phyloP scores from a whole-genome alignment of 2,797 vertebrate genomes.

The Microchirus variegatus region DNA sequence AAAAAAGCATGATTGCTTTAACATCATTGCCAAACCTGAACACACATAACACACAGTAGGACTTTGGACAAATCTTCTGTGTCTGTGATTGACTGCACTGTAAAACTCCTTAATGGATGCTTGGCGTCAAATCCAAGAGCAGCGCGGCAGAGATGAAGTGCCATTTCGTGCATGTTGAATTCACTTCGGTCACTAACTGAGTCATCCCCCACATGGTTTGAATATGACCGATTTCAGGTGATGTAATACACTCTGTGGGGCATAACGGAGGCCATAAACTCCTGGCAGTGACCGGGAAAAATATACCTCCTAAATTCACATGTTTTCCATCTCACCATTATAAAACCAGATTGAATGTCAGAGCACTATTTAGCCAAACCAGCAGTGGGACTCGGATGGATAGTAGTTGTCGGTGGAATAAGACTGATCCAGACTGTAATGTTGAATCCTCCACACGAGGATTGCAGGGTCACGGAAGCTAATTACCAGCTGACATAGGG shows the following conservation, averaged over 20 bases:
- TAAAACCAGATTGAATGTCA: constrained; percentile 6
- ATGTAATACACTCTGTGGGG: constrained; percentile 31
- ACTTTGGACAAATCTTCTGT: constrained; percentile 2
- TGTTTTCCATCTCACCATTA: constrained; percentile 14
- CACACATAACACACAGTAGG: constrained; percentile 17
- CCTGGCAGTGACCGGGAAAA: constrained; percentile 17
- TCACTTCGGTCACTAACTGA: constrained; percentile 36
- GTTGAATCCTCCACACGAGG: too few species aligned
- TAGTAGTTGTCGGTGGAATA: not conserved
- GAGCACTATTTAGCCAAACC: not conserved
- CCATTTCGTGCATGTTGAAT: constrained; percentile 27
- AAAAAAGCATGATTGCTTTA: not conserved
- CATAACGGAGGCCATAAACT: constrained; percentile 8
- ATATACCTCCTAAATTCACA: constrained; percentile 20
- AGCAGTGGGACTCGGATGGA: not conserved
- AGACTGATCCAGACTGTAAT: not conserved
- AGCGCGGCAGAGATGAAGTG: constrained; percentile 15
- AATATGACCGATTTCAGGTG: constrained; percentile 44
- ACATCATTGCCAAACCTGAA: constrained; percentile 9
- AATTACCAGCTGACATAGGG: too few species aligned
- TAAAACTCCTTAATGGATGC: constrained; percentile 29
- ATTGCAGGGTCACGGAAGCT: too few species aligned
- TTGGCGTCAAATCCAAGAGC: constrained; percentile 9
- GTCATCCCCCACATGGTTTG: constrained; percentile 43
- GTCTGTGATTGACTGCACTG: constrained; percentile 18